Evolutionary conservation across 2,797 vertebrate species (phyloP), one percentile per base, ranked within the genome.

Genomic region (Propithecus deckenii): DNA sequence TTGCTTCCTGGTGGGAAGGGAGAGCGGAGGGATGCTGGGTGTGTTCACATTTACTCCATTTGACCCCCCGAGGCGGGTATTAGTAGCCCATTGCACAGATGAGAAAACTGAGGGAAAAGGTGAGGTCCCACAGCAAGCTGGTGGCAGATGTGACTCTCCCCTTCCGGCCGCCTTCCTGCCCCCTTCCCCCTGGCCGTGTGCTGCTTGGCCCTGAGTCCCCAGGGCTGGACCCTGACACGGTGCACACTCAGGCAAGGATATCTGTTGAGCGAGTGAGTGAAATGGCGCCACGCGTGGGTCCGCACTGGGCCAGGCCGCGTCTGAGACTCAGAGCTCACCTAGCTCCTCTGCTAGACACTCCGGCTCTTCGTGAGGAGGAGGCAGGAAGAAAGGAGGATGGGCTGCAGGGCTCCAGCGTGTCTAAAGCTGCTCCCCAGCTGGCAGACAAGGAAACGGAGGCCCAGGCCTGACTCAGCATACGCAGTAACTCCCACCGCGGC

Each of bases 391-490:
- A 63, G 8, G 12, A 80, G 65, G 43, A 23, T 18, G 20, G n/a
- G 20, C 2, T 0, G 1, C 10, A 32, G 69, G 48, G 7, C 11
- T 43, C 71, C 22, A 2, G 57, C 7, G 0, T 0, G 22, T 11
- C 38, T 32, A 41, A 48, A 50, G 17, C 48, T 28, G 20, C 41
- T 23, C 20, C 63, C 7, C 28, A 28, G 7, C 1, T 4, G 35
- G 12, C 22, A 32, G 75, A 52, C 22, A 52, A 74, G 72, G 30
- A 41, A 46, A 1, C 48, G 0, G 67, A 71, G 59, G 38, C 67
- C 74, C 0, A 0, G 32, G 18, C 35, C 75, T 10, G 35, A 28
- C 18, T 4, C 22, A 25, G 22, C 30, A 1, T 1, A 12, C 10
- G 7, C 1, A 13, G 75, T 83, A 15, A 13, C 50, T 55, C 6